Conservation (phyloP, 92 coral and sea anemone genomes). For the Heliopora coerulea region DNA sequence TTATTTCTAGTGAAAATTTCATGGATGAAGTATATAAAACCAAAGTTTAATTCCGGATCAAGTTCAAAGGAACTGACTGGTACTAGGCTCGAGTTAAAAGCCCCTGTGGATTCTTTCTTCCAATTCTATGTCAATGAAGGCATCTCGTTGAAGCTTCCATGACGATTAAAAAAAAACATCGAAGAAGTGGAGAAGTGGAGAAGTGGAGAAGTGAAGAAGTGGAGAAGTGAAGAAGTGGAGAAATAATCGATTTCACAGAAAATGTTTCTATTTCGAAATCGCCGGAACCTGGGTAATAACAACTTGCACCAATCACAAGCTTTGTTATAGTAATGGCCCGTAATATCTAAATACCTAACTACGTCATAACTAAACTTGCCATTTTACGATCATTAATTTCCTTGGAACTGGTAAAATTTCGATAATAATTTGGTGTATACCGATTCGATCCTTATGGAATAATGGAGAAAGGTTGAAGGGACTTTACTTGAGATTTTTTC, state of each 20-base stretch:
- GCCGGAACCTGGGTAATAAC: neutral
- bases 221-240: too few species aligned
- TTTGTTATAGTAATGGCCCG: neutral
- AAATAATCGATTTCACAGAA: neutral
- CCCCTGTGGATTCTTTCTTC: too few species aligned
- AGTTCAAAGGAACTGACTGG: too few species aligned
- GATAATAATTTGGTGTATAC: neutral
- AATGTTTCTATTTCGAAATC: neutral
- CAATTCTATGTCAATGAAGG: too few species aligned
- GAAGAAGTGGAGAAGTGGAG: too few species aligned
- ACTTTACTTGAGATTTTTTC: neutral
- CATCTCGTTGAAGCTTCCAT: too few species aligned
- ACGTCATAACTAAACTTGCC: slow-evolving; percentile 10
- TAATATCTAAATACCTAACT: neutral
- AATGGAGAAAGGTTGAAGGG: slow-evolving; percentile 34
- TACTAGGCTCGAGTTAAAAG: too few species aligned
- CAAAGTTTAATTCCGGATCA: too few species aligned
- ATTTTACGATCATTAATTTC: neutral
- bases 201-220: too few species aligned
- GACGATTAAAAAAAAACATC: too few species aligned
- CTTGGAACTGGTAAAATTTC: neutral
- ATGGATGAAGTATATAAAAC: too few species aligned
- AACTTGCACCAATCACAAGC: neutral
- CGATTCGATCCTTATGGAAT: neutral
- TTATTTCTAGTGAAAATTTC: too few species aligned